These are phyloP conservation scores for Homarus gammarus DNA, from an alignment of 2,888 invertebrate species.

Conservation along the genomic window DNA sequence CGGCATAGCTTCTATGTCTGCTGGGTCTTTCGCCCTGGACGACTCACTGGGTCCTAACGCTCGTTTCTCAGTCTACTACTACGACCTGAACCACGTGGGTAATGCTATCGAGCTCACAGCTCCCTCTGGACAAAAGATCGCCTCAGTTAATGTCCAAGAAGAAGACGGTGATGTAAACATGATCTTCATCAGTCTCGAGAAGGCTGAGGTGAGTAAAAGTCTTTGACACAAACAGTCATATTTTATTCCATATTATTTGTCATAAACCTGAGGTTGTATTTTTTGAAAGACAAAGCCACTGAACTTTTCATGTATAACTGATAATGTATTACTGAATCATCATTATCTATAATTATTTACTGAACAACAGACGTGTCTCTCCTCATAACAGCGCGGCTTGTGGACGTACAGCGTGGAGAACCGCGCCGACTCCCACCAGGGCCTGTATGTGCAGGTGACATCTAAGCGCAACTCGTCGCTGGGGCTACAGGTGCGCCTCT, in stretches of 20 bases:
- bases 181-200: slow-evolving; percentile 73
- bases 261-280: no score
- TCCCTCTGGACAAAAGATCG: slow-evolving; percentile 64
- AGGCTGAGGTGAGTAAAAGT: slow-evolving; percentile 67
- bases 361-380: no score
- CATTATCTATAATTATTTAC: no score
- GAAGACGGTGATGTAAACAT: slow-evolving; percentile 74
- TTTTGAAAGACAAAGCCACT: no score
- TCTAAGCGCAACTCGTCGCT: slow-evolving; percentile 69
- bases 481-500: slow-evolving; percentile 60
- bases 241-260: no score
- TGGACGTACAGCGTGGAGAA: slow-evolving; percentile 75
- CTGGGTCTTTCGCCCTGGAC: slow-evolving; percentile 69
- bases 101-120: slow-evolving; percentile 73
- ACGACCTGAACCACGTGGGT: slow-evolving; percentile 75
- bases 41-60: slow-evolving; percentile 70
- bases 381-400: slow-evolving; percentile 67
- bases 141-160: slow-evolving; percentile 69
- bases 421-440: slow-evolving; percentile 75
- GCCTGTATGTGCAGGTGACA: slow-evolving; percentile 72
- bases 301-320: no score
- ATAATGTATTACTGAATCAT: no score
- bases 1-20: slow-evolving; percentile 74
- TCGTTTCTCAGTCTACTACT: slow-evolving; percentile 75
- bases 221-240: no score